A percentile compares a stretch with the other conserved stretches of the same genome.
phyloP scores from a whole-genome alignment of 1,140 invertebrate genomes.

The Lethocerus indicus region DNA sequence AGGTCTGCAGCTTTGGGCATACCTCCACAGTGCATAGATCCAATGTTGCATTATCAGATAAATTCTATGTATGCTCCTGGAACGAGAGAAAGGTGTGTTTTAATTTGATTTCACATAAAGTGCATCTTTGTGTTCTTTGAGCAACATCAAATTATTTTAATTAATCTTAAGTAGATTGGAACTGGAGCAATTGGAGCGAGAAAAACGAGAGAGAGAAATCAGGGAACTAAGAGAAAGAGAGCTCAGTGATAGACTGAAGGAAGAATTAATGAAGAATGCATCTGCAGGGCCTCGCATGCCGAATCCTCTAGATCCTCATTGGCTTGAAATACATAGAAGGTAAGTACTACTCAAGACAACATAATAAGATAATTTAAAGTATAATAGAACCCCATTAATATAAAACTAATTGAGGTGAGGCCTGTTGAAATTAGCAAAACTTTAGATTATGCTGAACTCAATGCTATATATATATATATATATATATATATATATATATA shows the following conservation, averaged over 20 bases:
- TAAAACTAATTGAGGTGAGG: too few species aligned
- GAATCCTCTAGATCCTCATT: conserved; percentile 66
- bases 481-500: too few species aligned
- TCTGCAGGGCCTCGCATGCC: conserved; percentile 34
- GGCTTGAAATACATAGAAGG: conserved; percentile 75
- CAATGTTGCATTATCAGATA: conserved; percentile 60
- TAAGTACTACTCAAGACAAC: too few species aligned
- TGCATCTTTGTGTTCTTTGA: neutral
- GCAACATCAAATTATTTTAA: conserved; percentile 2
- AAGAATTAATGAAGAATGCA: conserved; percentile 55
- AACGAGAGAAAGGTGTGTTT: conserved; percentile 43
- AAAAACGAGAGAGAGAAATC: conserved; percentile 69
- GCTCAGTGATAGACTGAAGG: conserved; percentile 62
- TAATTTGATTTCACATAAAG: neutral
- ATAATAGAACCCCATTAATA: too few species aligned
- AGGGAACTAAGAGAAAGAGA: conserved; percentile 70
- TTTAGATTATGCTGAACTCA: too few species aligned
- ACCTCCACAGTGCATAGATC: conserved; percentile 51
- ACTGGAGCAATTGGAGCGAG: conserved; percentile 61
- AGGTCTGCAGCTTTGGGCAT: conserved; percentile 25
- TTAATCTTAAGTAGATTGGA: conserved; percentile 34
- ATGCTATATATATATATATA: too few species aligned
- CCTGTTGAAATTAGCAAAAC: too few species aligned
- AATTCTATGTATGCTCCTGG: conserved; percentile 62
- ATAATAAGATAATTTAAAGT: too few species aligned